These are phyloP conservation scores for Scaptomyza pallida DNA, from an alignment of 1,140 invertebrate genomes.

Conservation along the genomic window DNA sequence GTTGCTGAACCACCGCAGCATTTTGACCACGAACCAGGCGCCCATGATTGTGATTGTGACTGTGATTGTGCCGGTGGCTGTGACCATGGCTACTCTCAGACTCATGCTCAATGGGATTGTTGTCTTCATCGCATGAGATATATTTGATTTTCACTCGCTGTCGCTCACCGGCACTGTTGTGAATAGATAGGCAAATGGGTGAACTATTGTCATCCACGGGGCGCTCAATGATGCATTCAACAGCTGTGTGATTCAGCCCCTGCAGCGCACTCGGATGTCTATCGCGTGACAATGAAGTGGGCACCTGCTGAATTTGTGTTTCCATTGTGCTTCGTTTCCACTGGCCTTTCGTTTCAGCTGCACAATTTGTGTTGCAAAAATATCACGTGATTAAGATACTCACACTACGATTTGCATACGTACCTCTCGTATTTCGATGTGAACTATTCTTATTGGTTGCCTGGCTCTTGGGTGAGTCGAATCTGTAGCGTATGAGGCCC, in stretches of 20 bases:
- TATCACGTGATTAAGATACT: conserved; percentile 19
- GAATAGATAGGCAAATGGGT: conserved; percentile 71
- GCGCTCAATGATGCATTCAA: conserved; percentile 68
- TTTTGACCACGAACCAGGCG: neutral
- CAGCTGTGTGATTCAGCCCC: conserved; percentile 35
- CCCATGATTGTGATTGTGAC: conserved; percentile 9
- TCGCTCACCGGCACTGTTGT: conserved; percentile 66
- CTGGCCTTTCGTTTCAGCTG: conserved; percentile 71
- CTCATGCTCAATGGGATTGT: conserved; percentile 73
- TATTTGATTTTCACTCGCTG: conserved; percentile 77
- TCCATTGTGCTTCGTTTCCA: conserved; percentile 83
- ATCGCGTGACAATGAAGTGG: conserved; percentile 55
- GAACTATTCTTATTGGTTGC: conserved; percentile 71
- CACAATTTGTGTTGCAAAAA: conserved; percentile 27
- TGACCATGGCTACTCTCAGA: neutral
- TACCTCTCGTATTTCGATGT: conserved; percentile 66
- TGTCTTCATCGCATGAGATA: conserved; percentile 82
- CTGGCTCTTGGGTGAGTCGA: conserved; percentile 66
- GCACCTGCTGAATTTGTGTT: conserved; percentile 76
- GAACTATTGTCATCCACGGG: conserved; percentile 61
- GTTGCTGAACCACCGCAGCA: conserved; percentile 13
- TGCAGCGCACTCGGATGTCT: conserved; percentile 26
- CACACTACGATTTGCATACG: conserved; percentile 15
- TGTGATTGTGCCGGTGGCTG: neutral
- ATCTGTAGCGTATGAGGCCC: conserved; percentile 49